Percentiles rank a stretch among this genome's conserved stretches.
Conservation (phyloP, 2,113 vertebrate genomes). For the Athene cunicularia region DNA sequence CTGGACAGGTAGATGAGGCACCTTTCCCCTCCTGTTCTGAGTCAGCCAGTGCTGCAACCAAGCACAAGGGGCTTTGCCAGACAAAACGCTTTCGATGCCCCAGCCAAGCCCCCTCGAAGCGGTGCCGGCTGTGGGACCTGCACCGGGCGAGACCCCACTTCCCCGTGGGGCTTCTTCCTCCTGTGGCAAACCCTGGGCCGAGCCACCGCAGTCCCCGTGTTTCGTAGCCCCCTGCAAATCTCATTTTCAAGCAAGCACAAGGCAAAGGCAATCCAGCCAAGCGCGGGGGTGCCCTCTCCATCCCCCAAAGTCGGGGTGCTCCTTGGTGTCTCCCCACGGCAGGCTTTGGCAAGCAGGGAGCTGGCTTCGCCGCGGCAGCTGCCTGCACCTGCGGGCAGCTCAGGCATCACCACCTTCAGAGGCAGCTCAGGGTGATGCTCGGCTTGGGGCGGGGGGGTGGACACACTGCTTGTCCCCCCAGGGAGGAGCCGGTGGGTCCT, state of each 20-base stretch:
- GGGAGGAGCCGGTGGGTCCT: rapidly evolving
- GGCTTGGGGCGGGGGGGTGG: neutral
- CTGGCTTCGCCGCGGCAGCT: neutral
- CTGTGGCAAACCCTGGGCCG: neutral
- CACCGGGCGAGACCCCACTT: rapidly evolving
- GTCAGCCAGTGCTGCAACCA: neutral
- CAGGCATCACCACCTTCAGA: neutral
- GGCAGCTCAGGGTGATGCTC: neutral
- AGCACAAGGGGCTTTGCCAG: neutral
- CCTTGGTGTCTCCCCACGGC: neutral
- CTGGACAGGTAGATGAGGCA: neutral
- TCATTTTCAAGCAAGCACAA: conserved; percentile 17
- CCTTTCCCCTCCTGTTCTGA: neutral
- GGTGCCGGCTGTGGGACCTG: neutral
- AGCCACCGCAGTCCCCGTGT: neutral
- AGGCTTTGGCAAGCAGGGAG: conserved; percentile 2
- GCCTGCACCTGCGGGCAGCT: neutral
- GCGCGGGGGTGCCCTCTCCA: rapidly evolving
- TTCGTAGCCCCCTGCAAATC: neutral
- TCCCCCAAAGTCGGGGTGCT: neutral
- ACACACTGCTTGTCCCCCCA: rapidly evolving
- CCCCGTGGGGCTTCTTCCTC: neutral
- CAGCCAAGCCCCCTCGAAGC: rapidly evolving
- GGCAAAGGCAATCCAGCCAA: neutral
- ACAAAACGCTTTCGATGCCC: neutral